phyloP scores from a whole-genome alignment of 2,797 vertebrate species.

The Enteromius mattozi region DNA sequence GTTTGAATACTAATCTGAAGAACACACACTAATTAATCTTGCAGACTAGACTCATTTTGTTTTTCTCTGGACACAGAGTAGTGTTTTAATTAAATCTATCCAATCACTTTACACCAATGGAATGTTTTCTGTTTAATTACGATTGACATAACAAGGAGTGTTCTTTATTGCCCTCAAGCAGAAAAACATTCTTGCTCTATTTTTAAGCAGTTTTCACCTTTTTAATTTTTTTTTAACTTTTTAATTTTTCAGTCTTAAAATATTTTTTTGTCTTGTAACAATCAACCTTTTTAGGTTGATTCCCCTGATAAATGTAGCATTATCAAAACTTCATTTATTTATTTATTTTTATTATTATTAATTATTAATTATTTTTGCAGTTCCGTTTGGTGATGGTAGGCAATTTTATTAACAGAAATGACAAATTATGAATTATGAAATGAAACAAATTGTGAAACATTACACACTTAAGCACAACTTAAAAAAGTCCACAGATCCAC shows the following conservation, averaged over 20 bases:
- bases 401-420: not conserved
- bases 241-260: not conserved
- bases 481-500: not conserved
- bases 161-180: not conserved
- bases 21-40: slow-evolving; percentile 13
- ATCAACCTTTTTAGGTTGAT: not conserved
- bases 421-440: not conserved
- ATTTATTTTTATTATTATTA: no score
- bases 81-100: not conserved
- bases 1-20: not conserved
- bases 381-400: not conserved
- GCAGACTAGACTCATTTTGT: not conserved
- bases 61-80: not conserved
- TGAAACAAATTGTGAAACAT: no score
- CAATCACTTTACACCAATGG: not conserved
- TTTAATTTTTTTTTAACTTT: not conserved
- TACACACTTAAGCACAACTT: not conserved
- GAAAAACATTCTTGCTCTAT: not conserved
- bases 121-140: not conserved
- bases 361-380: not conserved
- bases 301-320: not conserved
- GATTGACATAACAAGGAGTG: not conserved
- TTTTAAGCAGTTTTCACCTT: not conserved
- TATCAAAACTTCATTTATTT: not conserved
- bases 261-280: not conserved